Base-by-base conservation (phyloP, 2,113 vertebrate species). In the Thunnus thynnus region DNA sequence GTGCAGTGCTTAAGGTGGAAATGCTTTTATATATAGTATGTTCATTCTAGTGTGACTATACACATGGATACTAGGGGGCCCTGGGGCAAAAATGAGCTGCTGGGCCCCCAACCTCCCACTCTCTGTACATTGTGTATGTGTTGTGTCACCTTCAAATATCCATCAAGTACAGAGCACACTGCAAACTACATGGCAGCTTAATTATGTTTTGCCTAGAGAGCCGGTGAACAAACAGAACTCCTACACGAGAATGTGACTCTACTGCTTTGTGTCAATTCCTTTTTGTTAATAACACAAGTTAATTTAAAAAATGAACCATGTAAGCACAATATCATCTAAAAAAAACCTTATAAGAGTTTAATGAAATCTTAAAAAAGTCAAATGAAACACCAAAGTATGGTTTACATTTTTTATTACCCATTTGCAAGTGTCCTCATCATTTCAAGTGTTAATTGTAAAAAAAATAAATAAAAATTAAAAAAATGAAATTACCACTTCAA, bases 121-220 rank as follows among this genome's bases (percentile, higher is more conserved):
- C 52, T 36, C n/a, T 30, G 13, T 44, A 6, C 4, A 52, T 44
- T 76, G 32, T 84, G 58, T 52, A 58, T 22, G 36, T 83, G 48
- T n/a, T 22, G 54, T 67, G 67, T 57, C 61, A 77, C 22, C 51
- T 70, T 80, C n/a, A 67, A 52, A n/a, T 55, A 62, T 17, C 17
- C 12, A 9, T 76, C 48, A 73, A 72, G 25, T 44, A 50, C 50
- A 55, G 20, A 30, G 20, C 62, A 55, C 12, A 22, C 60, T 63
- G 65, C 12, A 71, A 72, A 82, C 41, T 61, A 69, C 44, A 61
- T 36, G 41, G n/a, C 68, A 66, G 67, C 27, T 80, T 72, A 54
- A 72, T 77, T 60, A 72, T 18, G 11, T 62, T 77, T 63, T 61
- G 44, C 36, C n/a, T 25, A 25, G 10, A 66, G 54, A 54, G 55